These are phyloP conservation scores for Brevimyrus niger DNA, from an alignment of 2,113 vertebrate species.

Conservation along the genomic window DNA sequence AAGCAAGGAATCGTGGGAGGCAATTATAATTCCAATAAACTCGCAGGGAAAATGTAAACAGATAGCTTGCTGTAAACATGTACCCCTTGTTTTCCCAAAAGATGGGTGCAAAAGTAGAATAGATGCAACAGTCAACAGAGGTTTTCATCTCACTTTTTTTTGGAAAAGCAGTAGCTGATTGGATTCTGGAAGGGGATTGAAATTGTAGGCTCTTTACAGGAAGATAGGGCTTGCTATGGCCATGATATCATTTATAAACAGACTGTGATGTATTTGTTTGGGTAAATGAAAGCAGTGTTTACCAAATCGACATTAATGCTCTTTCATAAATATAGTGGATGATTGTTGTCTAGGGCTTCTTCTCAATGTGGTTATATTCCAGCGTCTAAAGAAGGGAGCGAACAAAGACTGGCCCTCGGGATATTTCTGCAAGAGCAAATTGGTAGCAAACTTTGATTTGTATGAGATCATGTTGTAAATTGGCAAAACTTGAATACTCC, in stretches of 20 bases:
- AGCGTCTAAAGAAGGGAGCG: slow-evolving; percentile 30
- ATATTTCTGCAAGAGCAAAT: slow-evolving; percentile 42
- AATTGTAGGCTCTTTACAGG: slow-evolving; percentile 12
- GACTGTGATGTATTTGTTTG: slow-evolving; percentile 9
- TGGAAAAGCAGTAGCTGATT: slow-evolving; percentile 49
- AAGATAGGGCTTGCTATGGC: slow-evolving; percentile 29
- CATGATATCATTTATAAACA: slow-evolving; percentile 50
- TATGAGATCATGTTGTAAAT: slow-evolving; percentile 34
- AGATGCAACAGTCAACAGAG: slow-evolving; percentile 59
- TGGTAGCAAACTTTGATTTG: slow-evolving; percentile 50
- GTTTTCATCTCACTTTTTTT: slow-evolving; percentile 51
- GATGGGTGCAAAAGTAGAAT: slow-evolving; percentile 68
- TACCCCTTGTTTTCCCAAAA: slow-evolving; percentile 49
- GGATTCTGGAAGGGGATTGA: slow-evolving; percentile 28
- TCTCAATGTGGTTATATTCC: slow-evolving; percentile 35
- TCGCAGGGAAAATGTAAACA: slow-evolving; percentile 63
- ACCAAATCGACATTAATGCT: not conserved
- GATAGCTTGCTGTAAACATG: slow-evolving; percentile 50
- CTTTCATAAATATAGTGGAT: slow-evolving; percentile 13
- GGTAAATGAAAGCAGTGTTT: not conserved
- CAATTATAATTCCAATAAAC: slow-evolving; percentile 67
- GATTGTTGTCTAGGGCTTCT: slow-evolving; percentile 38
- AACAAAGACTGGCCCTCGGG: slow-evolving; percentile 39
- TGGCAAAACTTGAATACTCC: slow-evolving; percentile 45
- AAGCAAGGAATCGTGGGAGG: slow-evolving; percentile 59